Conservation (phyloP, 1,140 invertebrate species). For the Kradibia gibbosae region DNA sequence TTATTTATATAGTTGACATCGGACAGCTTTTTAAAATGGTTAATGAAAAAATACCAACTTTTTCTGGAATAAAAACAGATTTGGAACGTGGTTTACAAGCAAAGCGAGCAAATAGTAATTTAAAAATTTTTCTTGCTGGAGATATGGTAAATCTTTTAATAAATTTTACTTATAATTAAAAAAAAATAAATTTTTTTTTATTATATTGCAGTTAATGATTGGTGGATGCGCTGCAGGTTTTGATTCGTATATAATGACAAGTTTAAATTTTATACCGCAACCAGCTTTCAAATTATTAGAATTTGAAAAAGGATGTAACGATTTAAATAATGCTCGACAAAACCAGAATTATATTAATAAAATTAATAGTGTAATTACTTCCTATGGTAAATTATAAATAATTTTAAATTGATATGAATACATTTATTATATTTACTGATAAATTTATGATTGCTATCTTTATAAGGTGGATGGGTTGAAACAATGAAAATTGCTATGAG, state of each 20-base stretch:
- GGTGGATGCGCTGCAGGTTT: conserved; percentile 78
- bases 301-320: conserved; percentile 59
- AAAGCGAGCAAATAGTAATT: conserved; percentile 72
- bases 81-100: conserved; percentile 78
- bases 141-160: conserved; percentile 60
- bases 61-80: conserved; percentile 82
- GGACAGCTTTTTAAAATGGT: conserved; percentile 78
- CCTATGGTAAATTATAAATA: conserved; percentile 69
- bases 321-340: conserved; percentile 63
- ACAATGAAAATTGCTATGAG: conserved; percentile 80
- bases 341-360: conserved; percentile 70
- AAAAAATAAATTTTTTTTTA: neutral
- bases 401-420: neutral
- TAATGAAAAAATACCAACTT: conserved; percentile 77
- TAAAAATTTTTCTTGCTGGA: conserved; percentile 76
- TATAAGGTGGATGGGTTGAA: conserved; percentile 76
- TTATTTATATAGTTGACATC: conserved; percentile 80
- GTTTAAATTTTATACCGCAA: conserved; percentile 76
- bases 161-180: neutral
- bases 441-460: neutral
- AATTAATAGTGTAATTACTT: conserved; percentile 66
- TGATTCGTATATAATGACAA: conserved; percentile 79
- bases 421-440: neutral
- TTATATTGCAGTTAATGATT: conserved; percentile 73
- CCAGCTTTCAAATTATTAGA: conserved; percentile 67